Conservation (phyloP, 2,113 vertebrate genomes). For the Campylorhamphus procurvoides region DNA sequence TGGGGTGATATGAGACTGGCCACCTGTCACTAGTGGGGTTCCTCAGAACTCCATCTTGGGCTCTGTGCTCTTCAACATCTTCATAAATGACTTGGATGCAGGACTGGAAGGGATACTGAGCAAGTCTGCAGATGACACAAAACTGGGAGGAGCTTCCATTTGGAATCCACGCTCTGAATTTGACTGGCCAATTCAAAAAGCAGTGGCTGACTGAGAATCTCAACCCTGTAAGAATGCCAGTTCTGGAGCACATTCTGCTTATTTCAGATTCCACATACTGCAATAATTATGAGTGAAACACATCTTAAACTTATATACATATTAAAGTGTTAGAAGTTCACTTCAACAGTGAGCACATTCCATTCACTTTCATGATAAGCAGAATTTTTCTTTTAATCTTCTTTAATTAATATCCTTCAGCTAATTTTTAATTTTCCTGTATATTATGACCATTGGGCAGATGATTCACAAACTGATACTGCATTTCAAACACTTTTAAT, state of each 20-base stretch:
- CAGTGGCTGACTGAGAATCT: background rate
- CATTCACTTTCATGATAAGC: background rate
- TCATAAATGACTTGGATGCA: too few species aligned
- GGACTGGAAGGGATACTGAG: too few species aligned
- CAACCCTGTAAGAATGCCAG: background rate
- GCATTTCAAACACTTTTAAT: constrained; percentile 57
- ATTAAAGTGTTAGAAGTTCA: background rate
- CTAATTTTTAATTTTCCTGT: constrained; percentile 36
- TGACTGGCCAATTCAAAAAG: background rate
- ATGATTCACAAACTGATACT: constrained; percentile 60
- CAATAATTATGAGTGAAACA: background rate
- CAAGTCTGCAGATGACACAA: too few species aligned
- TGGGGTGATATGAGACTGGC: too few species aligned
- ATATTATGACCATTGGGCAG: constrained; percentile 46
- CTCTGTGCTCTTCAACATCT: too few species aligned
- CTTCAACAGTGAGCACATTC: background rate
- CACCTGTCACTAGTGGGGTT: too few species aligned
- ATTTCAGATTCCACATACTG: background rate
- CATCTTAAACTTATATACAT: background rate
- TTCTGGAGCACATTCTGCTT: background rate
- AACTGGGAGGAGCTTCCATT: background rate
- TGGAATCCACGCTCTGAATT: background rate
- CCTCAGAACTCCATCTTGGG: too few species aligned
- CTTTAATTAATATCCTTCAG: constrained; percentile 60
- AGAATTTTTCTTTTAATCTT: constrained; percentile 44